These are phyloP conservation scores for Penaeus japonicus DNA, from an alignment of 1,140 invertebrate species.

Conservation along the genomic window DNA sequence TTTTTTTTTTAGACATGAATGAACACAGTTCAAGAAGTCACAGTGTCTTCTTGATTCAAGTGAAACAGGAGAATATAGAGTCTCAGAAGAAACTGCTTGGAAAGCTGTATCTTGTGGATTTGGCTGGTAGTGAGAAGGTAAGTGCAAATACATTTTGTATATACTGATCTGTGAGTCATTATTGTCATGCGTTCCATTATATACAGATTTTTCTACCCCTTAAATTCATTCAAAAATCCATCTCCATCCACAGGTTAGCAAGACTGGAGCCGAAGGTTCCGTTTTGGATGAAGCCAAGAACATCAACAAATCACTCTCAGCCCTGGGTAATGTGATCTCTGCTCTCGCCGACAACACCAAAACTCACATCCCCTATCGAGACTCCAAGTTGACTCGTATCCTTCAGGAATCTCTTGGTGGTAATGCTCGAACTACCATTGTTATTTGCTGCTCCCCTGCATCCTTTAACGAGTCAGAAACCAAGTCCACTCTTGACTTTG, in stretches of 20 bases:
- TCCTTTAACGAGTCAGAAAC: slow-evolving; percentile 99
- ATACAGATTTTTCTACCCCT: not conserved
- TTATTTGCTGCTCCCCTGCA: slow-evolving; percentile 99
- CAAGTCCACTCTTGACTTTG: slow-evolving; percentile 98
- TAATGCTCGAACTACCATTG: slow-evolving; percentile 98
- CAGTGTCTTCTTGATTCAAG: slow-evolving; percentile 99
- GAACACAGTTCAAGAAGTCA: slow-evolving; percentile 99
- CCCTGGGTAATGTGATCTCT: slow-evolving; percentile 98
- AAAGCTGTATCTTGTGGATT: slow-evolving; percentile 98
- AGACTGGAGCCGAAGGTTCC: slow-evolving; percentile 98
- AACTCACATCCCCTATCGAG: slow-evolving; percentile 96
- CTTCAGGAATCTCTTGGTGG: slow-evolving; percentile 99
- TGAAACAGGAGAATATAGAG: slow-evolving; percentile 99
- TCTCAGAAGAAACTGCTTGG: slow-evolving; percentile 99
- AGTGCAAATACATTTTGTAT: slow-evolving; percentile 3
- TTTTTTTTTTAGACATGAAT: slow-evolving; percentile 88
- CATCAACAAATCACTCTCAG: slow-evolving; percentile 99
- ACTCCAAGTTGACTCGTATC: slow-evolving; percentile 98
- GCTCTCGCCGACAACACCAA: slow-evolving; percentile 92
- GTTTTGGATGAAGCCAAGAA: slow-evolving; percentile 99
- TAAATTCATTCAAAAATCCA: not conserved
- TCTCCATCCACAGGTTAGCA: slow-evolving; percentile 78
- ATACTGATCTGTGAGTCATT: no score
- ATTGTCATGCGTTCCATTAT: not conserved
- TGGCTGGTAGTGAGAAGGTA: slow-evolving; percentile 99